Evolutionary conservation across 2,113 vertebrate genomes (phyloP).

Genomic region (Epinephelus lanceolatus): DNA sequence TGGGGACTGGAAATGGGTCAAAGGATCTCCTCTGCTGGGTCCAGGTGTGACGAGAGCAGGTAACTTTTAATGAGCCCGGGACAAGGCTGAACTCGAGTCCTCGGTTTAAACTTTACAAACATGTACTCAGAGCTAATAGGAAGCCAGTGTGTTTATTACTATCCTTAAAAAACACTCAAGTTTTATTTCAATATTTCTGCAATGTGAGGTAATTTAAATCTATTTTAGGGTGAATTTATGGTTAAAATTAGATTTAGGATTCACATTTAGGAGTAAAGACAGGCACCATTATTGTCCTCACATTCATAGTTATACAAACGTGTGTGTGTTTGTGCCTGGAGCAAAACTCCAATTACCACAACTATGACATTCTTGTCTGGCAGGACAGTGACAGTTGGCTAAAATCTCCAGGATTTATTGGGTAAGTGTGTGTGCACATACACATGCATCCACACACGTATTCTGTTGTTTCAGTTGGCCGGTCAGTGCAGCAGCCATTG

Average conservation of each 20-base stretch:
- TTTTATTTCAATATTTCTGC: not conserved
- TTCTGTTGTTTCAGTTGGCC: slow-evolving; percentile 26
- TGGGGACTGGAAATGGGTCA: slow-evolving; percentile 53
- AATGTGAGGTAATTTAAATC: not conserved
- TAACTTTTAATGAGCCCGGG: slow-evolving; percentile 65
- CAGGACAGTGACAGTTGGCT: slow-evolving; percentile 51
- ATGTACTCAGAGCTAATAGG: slow-evolving; percentile 28
- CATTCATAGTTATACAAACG: slow-evolving; percentile 1
- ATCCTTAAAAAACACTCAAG: not conserved
- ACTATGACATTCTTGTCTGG: slow-evolving; percentile 48
- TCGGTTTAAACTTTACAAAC: slow-evolving; percentile 43
- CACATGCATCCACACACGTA: slow-evolving; percentile 6
- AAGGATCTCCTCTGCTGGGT: slow-evolving; percentile 43
- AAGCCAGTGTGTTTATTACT: not conserved
- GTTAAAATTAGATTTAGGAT: slow-evolving; percentile 2
- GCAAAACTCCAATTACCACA: slow-evolving; percentile 62
- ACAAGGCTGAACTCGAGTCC: slow-evolving; percentile 25
- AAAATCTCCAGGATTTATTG: slow-evolving; percentile 47
- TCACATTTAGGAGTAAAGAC: not conserved
- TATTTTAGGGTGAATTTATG: not conserved
- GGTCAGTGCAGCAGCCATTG: slow-evolving; percentile 14
- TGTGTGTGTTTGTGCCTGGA: slow-evolving; percentile 40
- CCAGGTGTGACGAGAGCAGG: slow-evolving; percentile 39
- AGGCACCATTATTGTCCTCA: slow-evolving; percentile 28
- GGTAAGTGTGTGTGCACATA: slow-evolving; percentile 29